These are phyloP conservation scores for Patiria pectinifera DNA, from an alignment of 53 echinoderm and acorn worm genomes.

Conservation along the genomic window DNA sequence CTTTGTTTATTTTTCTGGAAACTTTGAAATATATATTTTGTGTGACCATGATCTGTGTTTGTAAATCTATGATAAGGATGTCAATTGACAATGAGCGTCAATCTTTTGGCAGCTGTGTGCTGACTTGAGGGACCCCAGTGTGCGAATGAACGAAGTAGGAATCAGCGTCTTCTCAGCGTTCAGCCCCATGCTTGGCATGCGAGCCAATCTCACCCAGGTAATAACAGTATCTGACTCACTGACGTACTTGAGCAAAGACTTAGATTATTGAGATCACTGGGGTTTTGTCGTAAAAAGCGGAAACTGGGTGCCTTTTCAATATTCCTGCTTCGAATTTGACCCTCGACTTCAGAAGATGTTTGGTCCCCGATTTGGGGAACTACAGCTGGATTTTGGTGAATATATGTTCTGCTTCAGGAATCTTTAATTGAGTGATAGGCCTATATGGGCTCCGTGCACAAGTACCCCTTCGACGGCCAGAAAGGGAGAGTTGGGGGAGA, in stretches of 20 bases:
- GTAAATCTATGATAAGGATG: not conserved
- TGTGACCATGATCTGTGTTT: not conserved
- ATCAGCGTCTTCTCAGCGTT: conserved; percentile 94
- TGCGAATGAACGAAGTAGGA: conserved; percentile 90
- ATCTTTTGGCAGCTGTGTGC: conserved; percentile 76
- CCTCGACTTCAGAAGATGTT: too few species aligned
- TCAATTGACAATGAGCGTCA: not conserved
- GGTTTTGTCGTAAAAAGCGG: not conserved
- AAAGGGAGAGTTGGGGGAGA: too few species aligned
- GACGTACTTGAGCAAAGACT: not conserved
- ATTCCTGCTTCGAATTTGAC: too few species aligned
- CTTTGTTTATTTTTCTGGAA: too few species aligned
- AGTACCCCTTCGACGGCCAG: too few species aligned
- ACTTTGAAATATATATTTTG: not conserved
- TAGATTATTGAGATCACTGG: not conserved
- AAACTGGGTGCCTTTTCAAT: too few species aligned
- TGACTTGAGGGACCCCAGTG: conserved; percentile 77
- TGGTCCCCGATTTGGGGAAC: too few species aligned
- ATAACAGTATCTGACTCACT: not conserved
- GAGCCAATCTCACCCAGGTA: conserved; percentile 89
- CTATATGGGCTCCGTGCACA: too few species aligned
- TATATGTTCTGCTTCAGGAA: too few species aligned
- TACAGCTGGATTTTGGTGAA: too few species aligned
- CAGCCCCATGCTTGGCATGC: conserved; percentile 97
- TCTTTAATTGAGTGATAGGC: too few species aligned